Evolutionary conservation across 2,888 invertebrate genomes (phyloP).

Genomic region (Tridacna gigas): DNA sequence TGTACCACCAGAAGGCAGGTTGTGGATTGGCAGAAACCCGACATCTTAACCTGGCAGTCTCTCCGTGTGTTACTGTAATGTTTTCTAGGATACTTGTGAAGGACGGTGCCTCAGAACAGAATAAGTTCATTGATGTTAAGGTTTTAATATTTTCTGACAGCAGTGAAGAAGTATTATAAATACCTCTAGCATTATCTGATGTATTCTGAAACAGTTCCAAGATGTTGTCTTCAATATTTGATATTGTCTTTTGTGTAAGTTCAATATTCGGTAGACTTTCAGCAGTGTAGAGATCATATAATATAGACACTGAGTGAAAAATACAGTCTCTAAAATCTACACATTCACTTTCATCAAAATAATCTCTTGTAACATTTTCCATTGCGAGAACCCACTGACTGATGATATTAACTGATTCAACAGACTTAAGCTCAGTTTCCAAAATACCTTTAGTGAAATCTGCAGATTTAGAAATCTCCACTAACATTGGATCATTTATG

Average conservation of each 20-base stretch:
- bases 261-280: constrained; percentile 32
- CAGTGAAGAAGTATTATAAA: background rate
- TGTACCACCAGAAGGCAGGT: constrained; percentile 42
- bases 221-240: constrained; percentile 29
- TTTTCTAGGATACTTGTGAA: constrained; percentile 23
- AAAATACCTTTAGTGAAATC: constrained; percentile 22
- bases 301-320: constrained; percentile 23
- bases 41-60: constrained; percentile 28
- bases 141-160: background rate
- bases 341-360: constrained; percentile 37
- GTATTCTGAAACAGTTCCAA: constrained; percentile 37
- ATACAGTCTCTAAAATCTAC: constrained; percentile 42
- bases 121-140: constrained; percentile 35
- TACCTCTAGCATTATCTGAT: constrained; percentile 17
- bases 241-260: constrained; percentile 14
- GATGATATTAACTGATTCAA: constrained; percentile 7
- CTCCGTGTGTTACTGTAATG: constrained; percentile 26
- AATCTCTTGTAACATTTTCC: constrained; percentile 28
- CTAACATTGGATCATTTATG: constrained; percentile 34
- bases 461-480: background rate
- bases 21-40: constrained; percentile 30
- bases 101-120: constrained; percentile 48
- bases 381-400: constrained; percentile 33
- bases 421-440: constrained; percentile 6
- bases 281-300: constrained; percentile 36